phyloP scores from a whole-genome alignment of 2,888 invertebrate species.

The Metacarcinus magister region DNA sequence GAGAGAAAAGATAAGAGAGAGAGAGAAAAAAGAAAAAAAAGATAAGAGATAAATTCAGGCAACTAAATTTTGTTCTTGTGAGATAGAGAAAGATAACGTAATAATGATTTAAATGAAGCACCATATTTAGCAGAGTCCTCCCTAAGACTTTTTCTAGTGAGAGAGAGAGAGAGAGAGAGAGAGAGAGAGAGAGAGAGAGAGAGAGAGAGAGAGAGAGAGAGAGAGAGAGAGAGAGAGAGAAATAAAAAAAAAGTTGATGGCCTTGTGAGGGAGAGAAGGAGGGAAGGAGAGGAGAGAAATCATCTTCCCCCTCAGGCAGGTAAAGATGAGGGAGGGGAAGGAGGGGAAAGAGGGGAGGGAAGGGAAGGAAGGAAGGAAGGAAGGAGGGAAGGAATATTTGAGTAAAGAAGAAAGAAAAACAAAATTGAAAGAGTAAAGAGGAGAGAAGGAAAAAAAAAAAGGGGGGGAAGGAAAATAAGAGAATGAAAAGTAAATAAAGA shows the following conservation, averaged over 20 bases:
- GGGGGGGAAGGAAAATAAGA: no score
- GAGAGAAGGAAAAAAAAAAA: no score
- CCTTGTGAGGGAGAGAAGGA: background rate
- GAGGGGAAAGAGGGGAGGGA: background rate
- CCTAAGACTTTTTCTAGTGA: background rate
- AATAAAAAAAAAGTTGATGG: background rate
- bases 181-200: constrained; percentile 34
- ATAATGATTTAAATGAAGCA: background rate
- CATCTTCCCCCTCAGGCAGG: background rate
- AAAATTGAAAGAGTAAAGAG: no score
- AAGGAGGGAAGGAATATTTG: background rate
- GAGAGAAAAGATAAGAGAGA: background rate
- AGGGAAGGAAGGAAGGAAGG: background rate
- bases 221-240: constrained; percentile 26
- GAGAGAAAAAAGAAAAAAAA: background rate
- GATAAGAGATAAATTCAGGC: background rate
- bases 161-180: constrained; percentile 39
- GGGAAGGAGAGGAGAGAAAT: background rate
- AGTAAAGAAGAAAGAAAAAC: no score
- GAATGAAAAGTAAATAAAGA: no score
- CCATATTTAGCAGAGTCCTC: background rate
- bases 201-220: constrained; percentile 26
- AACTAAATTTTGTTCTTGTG: background rate
- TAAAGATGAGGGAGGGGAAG: background rate
- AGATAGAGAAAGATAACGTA: no score